Evolutionary conservation across 2,888 invertebrate species (phyloP), one percentile per base, ranked within the genome.

Genomic region (Arctia plantaginis): DNA sequence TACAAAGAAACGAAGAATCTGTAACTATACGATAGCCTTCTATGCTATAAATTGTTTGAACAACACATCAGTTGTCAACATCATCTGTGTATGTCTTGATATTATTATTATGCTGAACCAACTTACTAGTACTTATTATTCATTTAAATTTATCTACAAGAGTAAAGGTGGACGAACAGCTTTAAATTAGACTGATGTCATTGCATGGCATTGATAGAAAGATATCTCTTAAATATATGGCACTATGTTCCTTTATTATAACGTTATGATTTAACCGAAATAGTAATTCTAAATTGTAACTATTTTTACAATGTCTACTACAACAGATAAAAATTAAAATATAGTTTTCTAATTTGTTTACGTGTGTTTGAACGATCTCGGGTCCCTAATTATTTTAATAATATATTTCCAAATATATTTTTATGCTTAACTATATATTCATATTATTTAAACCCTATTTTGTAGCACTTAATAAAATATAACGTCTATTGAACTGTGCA

Each of bases 41-140:
- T 39, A 68, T 66, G 47, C 39, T 47, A 69, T 59, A 69, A 55
- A 69, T 44, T 33, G n/a, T 72, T 67, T 73, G 64, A 75, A 75
- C 41, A 65, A 55, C 47, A 10, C 23, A 73, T 51, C 47, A 3
- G 33, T 74, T 69, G 72, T 7, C 65, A 64, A 76, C 74, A 74
- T 69, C 64, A 27, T 55, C 69, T 80, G 75, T 82, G 78, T 78
- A 74, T 75, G 27, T 72, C 72, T 78, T 78, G 72, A 71, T 74
- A 77, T 66, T 72, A 44, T 59, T 62, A 75, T 70, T 74, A 78
- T 70, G 71, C 64, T 70, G 73, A 74, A 72, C 79, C 71, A 80
- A 76, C 77, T 79, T 85, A 83, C 77, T 66, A 67, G 65, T 71
- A 75, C 65, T 51, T 65, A 69, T 73, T 39, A 67, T 51, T 44